Base-by-base conservation (phyloP, 2,888 invertebrate genomes). In the Sphinx pinastri region DNA sequence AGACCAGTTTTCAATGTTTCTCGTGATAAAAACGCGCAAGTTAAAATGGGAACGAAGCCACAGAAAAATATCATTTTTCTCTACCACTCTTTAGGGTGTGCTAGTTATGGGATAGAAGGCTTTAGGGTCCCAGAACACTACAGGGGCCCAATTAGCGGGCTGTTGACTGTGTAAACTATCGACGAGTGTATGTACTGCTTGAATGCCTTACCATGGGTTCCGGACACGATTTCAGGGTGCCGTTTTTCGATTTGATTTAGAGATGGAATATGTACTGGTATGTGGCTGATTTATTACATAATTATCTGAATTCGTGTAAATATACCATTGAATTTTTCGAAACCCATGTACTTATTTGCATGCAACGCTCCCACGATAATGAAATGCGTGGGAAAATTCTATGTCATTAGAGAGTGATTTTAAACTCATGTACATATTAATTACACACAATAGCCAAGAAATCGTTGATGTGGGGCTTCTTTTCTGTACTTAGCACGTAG, bases 301-400 rank as follows among this genome's bases (percentile, higher is more conserved):
- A 38, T 5, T 7, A 38, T 38, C 8, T 38, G 38, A 38, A 38
- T 38, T 38, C 4, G 6, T 38, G 2, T 5, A 38, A 8, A 38
- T 38, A 38, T 38, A 55, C n/a, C 16, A 6, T 16, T 19, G 52
- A 14, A 12, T 25, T 57, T 25, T 49, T 63, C 49, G 49, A 58
- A 58, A 63, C 49, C 13, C 19, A 19, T 49, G 19, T 63, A 19
- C 63, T 7, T 19, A 19, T 63, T 63, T 49, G 63, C 63, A 63
- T 63, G 49, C 13, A 19, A 13, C 13, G 14, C 58, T 57, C 60
- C 16, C 63, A 49, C 63, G 13, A 49, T 19, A 63, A 49, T 49
- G 63, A 63, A 63, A 63, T 49, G 63, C 63, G 25, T 63, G 63
- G 63, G 63, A 63, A 63, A 63, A 0, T 47, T 63, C 49, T 47